These are phyloP conservation scores for Cyclopterus lumpus DNA, from an alignment of 2,797 vertebrate genomes.

Conservation along the genomic window DNA sequence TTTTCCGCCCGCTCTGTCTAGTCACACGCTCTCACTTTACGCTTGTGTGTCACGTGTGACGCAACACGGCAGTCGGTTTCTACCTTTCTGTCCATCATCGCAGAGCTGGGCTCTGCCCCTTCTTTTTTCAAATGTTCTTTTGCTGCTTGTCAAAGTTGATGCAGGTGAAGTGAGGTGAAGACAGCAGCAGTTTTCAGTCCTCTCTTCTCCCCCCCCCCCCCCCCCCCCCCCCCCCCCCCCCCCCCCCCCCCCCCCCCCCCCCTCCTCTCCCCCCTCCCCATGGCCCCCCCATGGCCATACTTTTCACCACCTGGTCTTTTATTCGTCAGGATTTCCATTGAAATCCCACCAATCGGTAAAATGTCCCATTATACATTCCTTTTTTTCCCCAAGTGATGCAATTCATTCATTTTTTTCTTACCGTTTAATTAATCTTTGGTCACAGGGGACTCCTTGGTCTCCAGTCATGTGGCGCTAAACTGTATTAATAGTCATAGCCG, in stretches of 20 bases:
- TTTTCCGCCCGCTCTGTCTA: not conserved
- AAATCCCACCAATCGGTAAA: not conserved
- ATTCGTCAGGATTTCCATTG: not conserved
- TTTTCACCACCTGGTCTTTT: slow-evolving; percentile 15
- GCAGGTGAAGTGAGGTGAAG: slow-evolving; percentile 1
- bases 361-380: slow-evolving; percentile 2
- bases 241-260: too few species aligned
- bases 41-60: slow-evolving; percentile 13
- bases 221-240: not conserved
- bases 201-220: not conserved
- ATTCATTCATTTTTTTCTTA: not conserved
- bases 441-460: not conserved
- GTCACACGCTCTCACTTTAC: not conserved
- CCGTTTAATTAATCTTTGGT: not conserved
- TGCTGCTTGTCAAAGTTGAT: not conserved
- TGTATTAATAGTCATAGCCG: not conserved
- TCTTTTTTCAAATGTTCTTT: not conserved
- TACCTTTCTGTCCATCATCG: not conserved
- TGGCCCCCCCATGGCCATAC: not conserved
- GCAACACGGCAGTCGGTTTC: slow-evolving; percentile 7
- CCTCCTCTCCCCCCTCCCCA: not conserved
- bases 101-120: not conserved
- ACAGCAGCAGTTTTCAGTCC: slow-evolving; percentile 7
- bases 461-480: not conserved
- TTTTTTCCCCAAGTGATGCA: not conserved